These are phyloP conservation scores for Gymnocheta viridis DNA, from an alignment of 2,888 invertebrate species.

Conservation along the genomic window DNA sequence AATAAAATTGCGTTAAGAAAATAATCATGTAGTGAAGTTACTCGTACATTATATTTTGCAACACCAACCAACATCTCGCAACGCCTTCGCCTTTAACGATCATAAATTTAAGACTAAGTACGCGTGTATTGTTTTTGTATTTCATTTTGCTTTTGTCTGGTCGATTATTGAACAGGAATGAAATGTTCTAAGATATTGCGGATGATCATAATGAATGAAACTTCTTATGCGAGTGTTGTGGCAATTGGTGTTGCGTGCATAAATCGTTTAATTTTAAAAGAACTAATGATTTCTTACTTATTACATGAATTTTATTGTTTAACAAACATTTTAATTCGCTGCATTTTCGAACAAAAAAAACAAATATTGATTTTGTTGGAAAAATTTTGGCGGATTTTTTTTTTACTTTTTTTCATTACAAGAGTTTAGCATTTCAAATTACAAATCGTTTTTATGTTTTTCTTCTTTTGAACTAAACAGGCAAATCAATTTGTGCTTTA, in stretches of 20 bases:
- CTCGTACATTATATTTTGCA: slow-evolving; percentile 50
- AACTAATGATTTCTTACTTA: slow-evolving; percentile 40
- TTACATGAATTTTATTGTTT: not conserved
- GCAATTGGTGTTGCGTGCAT: slow-evolving; percentile 60
- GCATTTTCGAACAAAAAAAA: not conserved
- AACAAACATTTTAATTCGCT: slow-evolving; percentile 17
- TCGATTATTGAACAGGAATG: slow-evolving; percentile 16
- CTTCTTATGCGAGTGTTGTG: not conserved
- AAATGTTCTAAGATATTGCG: slow-evolving; percentile 6
- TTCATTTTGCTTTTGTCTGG: not conserved
- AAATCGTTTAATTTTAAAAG: slow-evolving; percentile 56
- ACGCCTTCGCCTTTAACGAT: slow-evolving; percentile 69
- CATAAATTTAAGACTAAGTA: slow-evolving; percentile 72
- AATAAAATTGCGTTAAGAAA: slow-evolving; percentile 46
- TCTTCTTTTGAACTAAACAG: not conserved
- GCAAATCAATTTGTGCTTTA: not conserved
- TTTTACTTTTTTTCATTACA: not conserved
- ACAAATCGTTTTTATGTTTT: too few species aligned
- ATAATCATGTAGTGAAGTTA: slow-evolving; percentile 52
- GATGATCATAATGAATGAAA: slow-evolving; percentile 24
- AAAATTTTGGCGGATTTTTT: slow-evolving; percentile 1
- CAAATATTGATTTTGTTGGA: not conserved
- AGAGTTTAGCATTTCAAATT: not conserved
- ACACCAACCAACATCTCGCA: slow-evolving; percentile 53
- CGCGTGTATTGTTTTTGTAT: slow-evolving; percentile 48